Evolutionary conservation across 1,140 invertebrate species (phyloP), one percentile per base, ranked within the genome.

Genomic region (Halictus rubicundus): DNA sequence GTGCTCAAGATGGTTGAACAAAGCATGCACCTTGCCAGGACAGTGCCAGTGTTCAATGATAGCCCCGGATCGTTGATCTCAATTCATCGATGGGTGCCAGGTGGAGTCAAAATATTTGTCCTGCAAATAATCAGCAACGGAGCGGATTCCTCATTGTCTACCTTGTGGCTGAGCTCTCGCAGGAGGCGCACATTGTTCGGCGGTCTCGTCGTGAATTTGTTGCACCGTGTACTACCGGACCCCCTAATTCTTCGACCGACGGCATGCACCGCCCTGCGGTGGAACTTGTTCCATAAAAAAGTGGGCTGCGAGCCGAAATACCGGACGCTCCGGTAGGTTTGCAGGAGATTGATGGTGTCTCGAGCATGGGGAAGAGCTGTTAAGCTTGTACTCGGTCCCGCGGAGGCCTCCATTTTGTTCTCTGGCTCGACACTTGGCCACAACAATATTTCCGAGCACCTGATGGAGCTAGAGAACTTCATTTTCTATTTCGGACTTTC

Each of bases 61-160:
- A 37, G 27, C 19, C 19, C 49, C 19, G 54, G 68, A 69, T 69
- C 25, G 70, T 60, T 72, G 70, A 72, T 72, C 70, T 72, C 32
- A 37, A 68, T 68, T 68, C 64, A 60, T 64, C 60, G 60, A 74
- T 74, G 27, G 27, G 10, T 21, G 21, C 60, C 46, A n/a, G 21
- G 37, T 1, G 19, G 54, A 80, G 81, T 85, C 83, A 87, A 81
- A 85, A 82, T 84, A 84, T 86, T 86, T 77, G 79, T 70, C 71
- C 76, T 61, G 80, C 27, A 76, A 84, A 86, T 87, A 86, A 84
- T 86, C 79, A 74, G 74, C 71, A 80, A 60, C 71, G 78, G 37
- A 16, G 39, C 8, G 2, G 46, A 49, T 19, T 16, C 19, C 25
- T 32, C 5, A 61, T 39, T 74, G 68, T 78, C 72, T 71, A 57